Evolutionary conservation across 1,140 invertebrate genomes (phyloP).

Genomic region (Rhopalosiphum padi): DNA sequence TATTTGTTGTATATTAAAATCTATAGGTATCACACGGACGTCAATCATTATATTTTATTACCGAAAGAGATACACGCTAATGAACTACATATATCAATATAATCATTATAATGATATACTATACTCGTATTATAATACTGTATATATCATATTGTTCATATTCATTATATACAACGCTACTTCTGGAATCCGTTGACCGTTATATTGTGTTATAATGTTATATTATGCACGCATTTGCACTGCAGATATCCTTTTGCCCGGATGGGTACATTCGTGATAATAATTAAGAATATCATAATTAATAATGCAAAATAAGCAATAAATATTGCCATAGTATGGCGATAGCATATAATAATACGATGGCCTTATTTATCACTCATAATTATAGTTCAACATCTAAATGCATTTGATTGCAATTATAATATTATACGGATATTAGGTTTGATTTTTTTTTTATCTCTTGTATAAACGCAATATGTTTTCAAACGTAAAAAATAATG

Average conservation of each 20-base stretch:
- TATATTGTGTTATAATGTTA: background rate
- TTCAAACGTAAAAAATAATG: background rate
- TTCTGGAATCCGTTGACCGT: background rate
- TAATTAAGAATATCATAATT: background rate
- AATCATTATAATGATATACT: background rate
- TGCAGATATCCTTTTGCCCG: background rate
- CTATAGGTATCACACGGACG: background rate
- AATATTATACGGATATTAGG: background rate
- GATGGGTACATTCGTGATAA: background rate
- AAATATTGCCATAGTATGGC: background rate
- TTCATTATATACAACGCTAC: background rate
- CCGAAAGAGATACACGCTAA: background rate
- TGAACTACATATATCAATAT: background rate
- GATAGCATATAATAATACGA: background rate
- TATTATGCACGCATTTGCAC: background rate
- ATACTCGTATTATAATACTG: background rate
- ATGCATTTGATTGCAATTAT: background rate
- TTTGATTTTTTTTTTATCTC: background rate
- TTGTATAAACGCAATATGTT: background rate
- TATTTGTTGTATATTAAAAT: background rate
- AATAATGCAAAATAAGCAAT: slow-evolving; percentile 17
- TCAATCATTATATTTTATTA: background rate
- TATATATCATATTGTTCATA: background rate
- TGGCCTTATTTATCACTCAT: slow-evolving; percentile 1
- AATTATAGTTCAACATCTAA: background rate